phyloP scores from a whole-genome alignment of 92 coral and sea anemone genomes.

The Paramuricea clavata region DNA sequence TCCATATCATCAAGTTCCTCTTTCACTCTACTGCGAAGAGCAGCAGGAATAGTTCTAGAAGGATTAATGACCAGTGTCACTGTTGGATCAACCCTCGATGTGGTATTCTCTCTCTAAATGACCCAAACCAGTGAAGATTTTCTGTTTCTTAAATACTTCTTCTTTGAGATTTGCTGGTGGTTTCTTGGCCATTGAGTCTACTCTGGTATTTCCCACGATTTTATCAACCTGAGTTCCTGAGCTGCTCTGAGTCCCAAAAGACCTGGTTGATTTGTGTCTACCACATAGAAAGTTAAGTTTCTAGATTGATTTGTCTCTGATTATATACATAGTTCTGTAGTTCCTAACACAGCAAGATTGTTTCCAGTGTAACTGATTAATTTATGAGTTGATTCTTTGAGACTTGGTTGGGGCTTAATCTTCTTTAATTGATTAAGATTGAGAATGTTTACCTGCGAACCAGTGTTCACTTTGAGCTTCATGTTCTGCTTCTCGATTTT shows the following conservation, averaged over 20 bases:
- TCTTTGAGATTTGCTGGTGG: slow-evolving; percentile 40
- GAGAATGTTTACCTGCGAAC: not conserved
- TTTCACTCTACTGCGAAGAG: slow-evolving; percentile 61
- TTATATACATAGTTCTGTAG: not conserved
- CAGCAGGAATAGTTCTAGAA: slow-evolving; percentile 55
- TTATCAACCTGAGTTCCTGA: slow-evolving; percentile 59
- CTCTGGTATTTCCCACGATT: slow-evolving; percentile 39
- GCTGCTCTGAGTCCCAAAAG: not conserved
- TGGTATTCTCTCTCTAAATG: slow-evolving; percentile 66
- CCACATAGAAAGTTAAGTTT: not conserved
- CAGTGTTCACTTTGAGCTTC: not conserved
- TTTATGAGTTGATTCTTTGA: not conserved
- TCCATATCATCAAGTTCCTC: slow-evolving; percentile 30
- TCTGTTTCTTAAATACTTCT: slow-evolving; percentile 44
- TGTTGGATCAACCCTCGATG: slow-evolving; percentile 64
- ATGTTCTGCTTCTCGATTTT: not conserved
- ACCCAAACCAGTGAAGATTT: slow-evolving; percentile 65
- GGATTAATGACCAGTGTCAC: slow-evolving; percentile 53
- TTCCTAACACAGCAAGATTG: not conserved
- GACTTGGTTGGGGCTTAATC: not conserved
- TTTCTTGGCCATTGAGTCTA: slow-evolving; percentile 30
- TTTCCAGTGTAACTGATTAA: not conserved
- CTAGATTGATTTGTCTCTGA: not conserved
- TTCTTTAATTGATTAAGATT: not conserved
- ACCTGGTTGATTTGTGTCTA: not conserved